Percentiles rank a stretch among this genome's conserved stretches.
These are phyloP conservation scores for Heloderma charlesbogerti DNA, from an alignment of 2,113 vertebrate species.

Conservation along the genomic window DNA sequence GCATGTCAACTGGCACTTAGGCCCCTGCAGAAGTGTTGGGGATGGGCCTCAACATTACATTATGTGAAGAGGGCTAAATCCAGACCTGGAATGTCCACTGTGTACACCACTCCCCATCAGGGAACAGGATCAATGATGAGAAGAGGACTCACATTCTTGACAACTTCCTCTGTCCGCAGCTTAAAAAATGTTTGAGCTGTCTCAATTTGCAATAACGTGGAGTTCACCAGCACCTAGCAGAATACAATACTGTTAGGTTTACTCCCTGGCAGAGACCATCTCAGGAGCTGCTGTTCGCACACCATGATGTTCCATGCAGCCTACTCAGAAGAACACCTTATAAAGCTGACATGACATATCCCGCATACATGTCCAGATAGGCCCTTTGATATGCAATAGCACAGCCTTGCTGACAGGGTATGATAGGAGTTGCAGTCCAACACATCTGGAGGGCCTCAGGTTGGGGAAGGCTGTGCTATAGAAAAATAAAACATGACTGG, in stretches of 20 bases:
- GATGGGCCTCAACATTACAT: neutral
- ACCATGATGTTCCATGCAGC: neutral
- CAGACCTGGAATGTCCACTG: neutral
- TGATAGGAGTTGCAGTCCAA: neutral
- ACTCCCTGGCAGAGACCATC: neutral
- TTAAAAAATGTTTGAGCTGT: constrained; percentile 76
- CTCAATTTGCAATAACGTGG: constrained; percentile 53
- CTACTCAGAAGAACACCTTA: neutral
- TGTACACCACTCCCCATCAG: neutral
- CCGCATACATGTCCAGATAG: neutral
- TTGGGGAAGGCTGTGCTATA: neutral
- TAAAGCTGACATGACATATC: neutral
- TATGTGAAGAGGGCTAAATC: neutral
- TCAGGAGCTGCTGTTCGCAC: neutral
- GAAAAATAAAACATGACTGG: neutral
- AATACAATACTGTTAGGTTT: neutral
- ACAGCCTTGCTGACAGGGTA: neutral
- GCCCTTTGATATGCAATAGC: neutral
- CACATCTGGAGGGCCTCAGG: neutral
- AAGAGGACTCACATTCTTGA: constrained; percentile 79
- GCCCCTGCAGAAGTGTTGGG: neutral
- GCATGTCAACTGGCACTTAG: neutral
- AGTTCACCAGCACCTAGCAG: constrained; percentile 66
- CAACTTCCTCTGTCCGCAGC: constrained; percentile 66
- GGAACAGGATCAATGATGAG: neutral